Evolutionary conservation across 2,888 invertebrate species (phyloP), one percentile per base, ranked within the genome.

Genomic region (Tipula confusa): DNA sequence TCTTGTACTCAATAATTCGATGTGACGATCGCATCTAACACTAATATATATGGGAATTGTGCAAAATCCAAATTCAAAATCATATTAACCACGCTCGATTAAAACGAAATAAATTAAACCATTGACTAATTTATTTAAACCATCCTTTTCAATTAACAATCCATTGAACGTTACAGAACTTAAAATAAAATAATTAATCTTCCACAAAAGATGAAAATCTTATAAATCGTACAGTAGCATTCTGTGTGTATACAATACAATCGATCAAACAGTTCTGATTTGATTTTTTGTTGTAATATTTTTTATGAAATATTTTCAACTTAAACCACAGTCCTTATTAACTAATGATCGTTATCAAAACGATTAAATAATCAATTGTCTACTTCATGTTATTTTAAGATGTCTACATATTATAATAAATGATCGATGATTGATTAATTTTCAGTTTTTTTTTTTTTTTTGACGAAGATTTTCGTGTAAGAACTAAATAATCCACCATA

Each of bases 331-430:
- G 24, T 15, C 6, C 43, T n/a, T 24, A 64, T 64, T 64, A 64
- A 64, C 64, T 64, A 64, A 64, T 64, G 64, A 64, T 64, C 64
- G 64, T 64, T 64, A 64, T 64, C 64, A 64, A 64, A 64, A 64
- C 64, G 64, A 64, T 64, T 64, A 64, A 64, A 64, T 64, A 64
- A 24, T 64, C 64, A 64, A 64, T 64, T 64, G 64, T 64, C 64
- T 64, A 24, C 24, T 64, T 64, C 64, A 64, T 64, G 64, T 64
- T 64, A 24, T 64, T 24, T 24, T 64, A 24, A n/a, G n/a, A 24
- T 64, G 64, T 64, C 18, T 24, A 6, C 33, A 33, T 33, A 6
- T 33, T 33, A 24, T 43, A 64, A 64, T 64, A 64, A 24, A 64
- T 64, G 64, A 64, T 64, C 24, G 64, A 64, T 64, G 64, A 64